phyloP scores from a whole-genome alignment of 2,888 invertebrate species.

The Glaucopsyche alexis region DNA sequence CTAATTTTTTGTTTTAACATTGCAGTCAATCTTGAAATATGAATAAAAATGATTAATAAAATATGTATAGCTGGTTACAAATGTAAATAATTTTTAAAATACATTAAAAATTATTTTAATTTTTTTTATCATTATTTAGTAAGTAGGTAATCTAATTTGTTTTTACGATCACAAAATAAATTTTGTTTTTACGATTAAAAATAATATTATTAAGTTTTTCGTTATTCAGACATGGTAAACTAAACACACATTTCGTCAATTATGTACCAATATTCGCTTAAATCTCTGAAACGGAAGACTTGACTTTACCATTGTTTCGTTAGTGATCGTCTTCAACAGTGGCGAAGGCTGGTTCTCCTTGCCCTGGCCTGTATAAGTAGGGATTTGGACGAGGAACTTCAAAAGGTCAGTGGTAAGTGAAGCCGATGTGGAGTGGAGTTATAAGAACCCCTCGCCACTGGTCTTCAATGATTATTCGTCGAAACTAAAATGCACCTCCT shows the following conservation, averaged over 20 bases:
- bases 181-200: too few relatives aligned
- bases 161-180: too few relatives aligned
- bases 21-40: not conserved
- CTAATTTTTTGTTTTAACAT: not conserved
- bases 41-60: not conserved
- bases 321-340: not conserved
- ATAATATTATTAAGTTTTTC: not conserved
- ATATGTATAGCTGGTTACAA: not conserved
- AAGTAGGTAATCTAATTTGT: not conserved
- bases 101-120: too few relatives aligned
- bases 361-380: too few relatives aligned
- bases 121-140: not conserved
- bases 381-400: too few relatives aligned
- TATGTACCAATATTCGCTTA: not conserved
- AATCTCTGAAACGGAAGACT: not conserved
- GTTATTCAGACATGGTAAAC: not conserved
- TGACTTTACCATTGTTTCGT: not conserved
- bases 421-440: too few relatives aligned
- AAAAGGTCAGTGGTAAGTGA: too few relatives aligned
- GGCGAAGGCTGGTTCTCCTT: too few relatives aligned
- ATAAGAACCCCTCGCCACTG: too few relatives aligned
- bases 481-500: conserved; percentile 74
- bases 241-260: not conserved
- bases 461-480: conserved; percentile 43
- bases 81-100: not conserved